phyloP scores from a whole-genome alignment of 2,888 invertebrate species.

The Sisyra nigra region DNA sequence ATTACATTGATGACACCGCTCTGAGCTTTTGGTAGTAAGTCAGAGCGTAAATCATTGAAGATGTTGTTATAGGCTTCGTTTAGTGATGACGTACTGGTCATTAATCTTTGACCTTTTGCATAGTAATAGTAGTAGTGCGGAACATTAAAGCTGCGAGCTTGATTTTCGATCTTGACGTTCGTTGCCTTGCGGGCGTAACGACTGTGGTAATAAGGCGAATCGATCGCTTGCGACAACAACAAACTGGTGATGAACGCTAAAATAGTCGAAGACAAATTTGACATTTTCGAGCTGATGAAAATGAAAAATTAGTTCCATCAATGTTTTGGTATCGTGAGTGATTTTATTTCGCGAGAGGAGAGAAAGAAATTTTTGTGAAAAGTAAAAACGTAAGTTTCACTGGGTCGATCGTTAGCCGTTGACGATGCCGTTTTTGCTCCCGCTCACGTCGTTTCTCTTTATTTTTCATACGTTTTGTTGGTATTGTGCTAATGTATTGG shows the following conservation, averaged over 20 bases:
- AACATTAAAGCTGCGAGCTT: no score
- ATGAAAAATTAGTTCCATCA: no score
- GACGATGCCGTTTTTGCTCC: no score
- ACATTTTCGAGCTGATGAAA: slow-evolving; percentile 1
- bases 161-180: neutral
- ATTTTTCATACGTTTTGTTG: no score
- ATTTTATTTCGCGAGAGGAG: no score
- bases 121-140: no score
- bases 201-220: slow-evolving; percentile 21
- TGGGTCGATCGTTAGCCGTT: no score
- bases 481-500: no score
- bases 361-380: no score
- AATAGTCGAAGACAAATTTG: slow-evolving; percentile 22
- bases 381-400: no score
- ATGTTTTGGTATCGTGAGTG: no score
- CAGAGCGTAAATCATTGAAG: neutral
- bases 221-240: slow-evolving; percentile 26
- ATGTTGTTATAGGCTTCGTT: neutral
- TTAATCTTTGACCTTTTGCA: neutral
- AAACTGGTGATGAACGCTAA: slow-evolving; percentile 25
- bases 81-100: neutral
- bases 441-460: no score
- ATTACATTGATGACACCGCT: slow-evolving; percentile 5
- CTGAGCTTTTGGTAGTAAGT: slow-evolving; percentile 6
- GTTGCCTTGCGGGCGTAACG: neutral